phyloP scores from a whole-genome alignment of 1,140 invertebrate species.

The Helicoverpa zea region DNA sequence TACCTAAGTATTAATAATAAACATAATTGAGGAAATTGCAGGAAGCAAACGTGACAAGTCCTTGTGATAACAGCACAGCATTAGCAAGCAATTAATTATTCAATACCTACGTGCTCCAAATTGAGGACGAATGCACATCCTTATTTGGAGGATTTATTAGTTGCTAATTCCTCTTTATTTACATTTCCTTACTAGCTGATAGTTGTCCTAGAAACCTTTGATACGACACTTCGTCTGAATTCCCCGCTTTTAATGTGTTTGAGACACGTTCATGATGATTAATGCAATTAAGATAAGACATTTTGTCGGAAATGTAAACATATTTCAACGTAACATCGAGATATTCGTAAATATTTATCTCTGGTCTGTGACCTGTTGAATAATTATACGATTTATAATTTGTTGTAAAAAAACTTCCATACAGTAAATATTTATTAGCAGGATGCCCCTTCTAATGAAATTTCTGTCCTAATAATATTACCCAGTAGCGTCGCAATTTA shows the following conservation, averaged over 20 bases:
- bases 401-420: too few species aligned
- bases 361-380: not conserved
- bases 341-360: not conserved
- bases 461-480: not conserved
- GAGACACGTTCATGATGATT: not conserved
- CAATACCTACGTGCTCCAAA: too few species aligned
- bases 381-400: not conserved
- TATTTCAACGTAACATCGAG: constrained; percentile 25
- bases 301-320: constrained; percentile 44
- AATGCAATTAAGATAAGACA: constrained; percentile 31
- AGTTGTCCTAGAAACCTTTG: constrained; percentile 8
- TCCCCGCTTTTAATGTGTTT: constrained; percentile 5
- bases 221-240: not conserved
- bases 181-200: not conserved
- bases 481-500: not conserved
- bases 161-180: too few species aligned
- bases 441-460: not conserved
- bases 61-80: too few species aligned
- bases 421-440: not conserved
- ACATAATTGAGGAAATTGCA: too few species aligned
- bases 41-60: too few species aligned
- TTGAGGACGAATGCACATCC: too few species aligned
- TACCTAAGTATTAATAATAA: too few species aligned
- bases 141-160: too few species aligned
- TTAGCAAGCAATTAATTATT: too few species aligned